phyloP scores from a whole-genome alignment of 1,140 invertebrate species.

The Euglossa dilemma region DNA sequence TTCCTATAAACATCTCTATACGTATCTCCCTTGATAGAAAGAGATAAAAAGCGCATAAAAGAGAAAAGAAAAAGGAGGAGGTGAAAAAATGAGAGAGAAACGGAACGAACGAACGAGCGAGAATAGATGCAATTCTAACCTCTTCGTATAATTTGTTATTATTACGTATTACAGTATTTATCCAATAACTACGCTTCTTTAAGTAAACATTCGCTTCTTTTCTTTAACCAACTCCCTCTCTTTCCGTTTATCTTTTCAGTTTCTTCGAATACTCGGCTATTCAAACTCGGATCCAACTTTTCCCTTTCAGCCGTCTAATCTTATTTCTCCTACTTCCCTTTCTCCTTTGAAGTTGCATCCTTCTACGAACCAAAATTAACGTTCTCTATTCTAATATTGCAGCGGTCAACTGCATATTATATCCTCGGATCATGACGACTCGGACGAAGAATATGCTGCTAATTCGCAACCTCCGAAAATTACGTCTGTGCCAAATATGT shows the following conservation, averaged over 20 bases:
- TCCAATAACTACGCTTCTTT: not conserved
- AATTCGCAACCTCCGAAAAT: conserved; percentile 74
- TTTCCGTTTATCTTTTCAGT: not conserved
- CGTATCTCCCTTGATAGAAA: conserved; percentile 1
- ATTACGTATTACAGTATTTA: not conserved
- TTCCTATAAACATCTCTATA: not conserved
- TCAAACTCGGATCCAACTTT: too few species aligned
- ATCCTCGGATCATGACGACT: conserved; percentile 73
- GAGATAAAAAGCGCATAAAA: not conserved
- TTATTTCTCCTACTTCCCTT: not conserved
- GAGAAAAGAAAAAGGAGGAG: not conserved
- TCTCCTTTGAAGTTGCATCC: too few species aligned
- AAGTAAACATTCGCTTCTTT: not conserved
- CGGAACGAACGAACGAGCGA: not conserved
- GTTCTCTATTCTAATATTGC: conserved; percentile 49
- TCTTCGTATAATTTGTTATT: not conserved
- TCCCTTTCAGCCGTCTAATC: not conserved
- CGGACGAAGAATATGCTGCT: conserved; percentile 75
- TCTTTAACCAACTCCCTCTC: not conserved
- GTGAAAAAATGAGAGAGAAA: not conserved
- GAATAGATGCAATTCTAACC: conserved; percentile 38
- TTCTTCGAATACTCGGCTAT: too few species aligned
- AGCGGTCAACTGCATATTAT: conserved; percentile 78
- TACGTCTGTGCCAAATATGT: conserved; percentile 78
- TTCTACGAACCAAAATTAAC: not conserved